Conservation (phyloP, 2,797 vertebrate genomes). For the Oryzias dopingdopingensis region DNA sequence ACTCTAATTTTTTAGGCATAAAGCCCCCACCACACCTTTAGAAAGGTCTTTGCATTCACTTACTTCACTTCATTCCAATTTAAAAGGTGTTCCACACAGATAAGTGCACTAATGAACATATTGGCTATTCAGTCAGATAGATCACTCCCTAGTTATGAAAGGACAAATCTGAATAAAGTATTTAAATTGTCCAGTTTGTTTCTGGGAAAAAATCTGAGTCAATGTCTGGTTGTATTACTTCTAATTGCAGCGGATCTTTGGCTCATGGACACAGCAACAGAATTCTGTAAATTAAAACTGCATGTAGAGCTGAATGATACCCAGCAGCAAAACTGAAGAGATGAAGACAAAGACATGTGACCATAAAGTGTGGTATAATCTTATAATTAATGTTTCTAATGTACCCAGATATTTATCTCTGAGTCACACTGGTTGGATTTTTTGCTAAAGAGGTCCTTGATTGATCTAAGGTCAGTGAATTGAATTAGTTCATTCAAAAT, state of each 20-base stretch:
- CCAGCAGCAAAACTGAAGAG: no score
- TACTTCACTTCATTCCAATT: conserved; percentile 17
- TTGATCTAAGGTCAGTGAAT: no score
- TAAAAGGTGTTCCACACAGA: conserved; percentile 14
- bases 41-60: conserved; percentile 9
- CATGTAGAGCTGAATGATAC: no score
- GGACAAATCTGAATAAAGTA: conserved; percentile 4
- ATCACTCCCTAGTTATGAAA: conserved; percentile 5
- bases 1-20: conserved; percentile 16
- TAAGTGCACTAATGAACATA: conserved; percentile 21
- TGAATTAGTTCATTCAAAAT: no score
- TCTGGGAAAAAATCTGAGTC: neutral
- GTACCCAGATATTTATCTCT: no score
- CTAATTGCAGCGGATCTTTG: neutral
- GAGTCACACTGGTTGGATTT: no score
- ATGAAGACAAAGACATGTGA: no score
- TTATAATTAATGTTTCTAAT: no score
- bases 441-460: no score
- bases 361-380: no score
- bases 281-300: no score
- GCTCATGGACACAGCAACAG: no score
- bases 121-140: conserved; percentile 7
- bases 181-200: neutral
- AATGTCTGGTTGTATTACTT: neutral
- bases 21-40: conserved; percentile 3